Evolutionary conservation across 64 coral and sea anemone genomes (phyloP), one percentile per base, ranked within the genome.

Genomic region (Montipora efflorescens): DNA sequence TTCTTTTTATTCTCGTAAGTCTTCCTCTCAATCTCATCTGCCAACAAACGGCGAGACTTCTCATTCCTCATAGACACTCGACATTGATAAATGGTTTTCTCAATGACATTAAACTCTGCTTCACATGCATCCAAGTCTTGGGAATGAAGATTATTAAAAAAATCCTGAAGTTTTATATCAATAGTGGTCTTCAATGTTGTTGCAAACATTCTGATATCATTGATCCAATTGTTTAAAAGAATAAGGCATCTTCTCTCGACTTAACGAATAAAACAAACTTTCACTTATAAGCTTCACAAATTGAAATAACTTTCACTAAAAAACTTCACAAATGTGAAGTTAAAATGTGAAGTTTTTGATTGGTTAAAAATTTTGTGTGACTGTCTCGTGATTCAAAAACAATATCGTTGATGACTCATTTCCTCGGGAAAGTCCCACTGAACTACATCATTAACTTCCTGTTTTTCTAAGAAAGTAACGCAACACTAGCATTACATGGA

Each of bases 131-230:
- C 81, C 16, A 83, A 25, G 52, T 83, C 21, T 64, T 83, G 14
- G 25, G 5, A 20, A 58, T 83, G 3, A 61, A 83, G 81, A 67
- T 14, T 13, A 19, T 67, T 13, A 14, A 67, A 67, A 67, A 1
- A 55, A 55, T 5, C 51, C 9, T 55, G 51, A 55, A 25, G 25
- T 25, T 55, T 9, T 55, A 55, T 55, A 5, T 55, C 51, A 55
- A 55, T 55, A 55, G 51, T 55, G 5, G 51, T 55, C 51, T 55
- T 55, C 20, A 83, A 83, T 20, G 52, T 83, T 83, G 43, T 83
- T 14, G 36, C 81, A 83, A 83, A 83, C 81, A 61, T 59, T 45
- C 64, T 83, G 7, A 61, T 83, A 83, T n/a, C 81, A 57, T 20
- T 83, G 49, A 59, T 83, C 81, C 61, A 83, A 59, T 25, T 25